Conservation (phyloP, 2,888 invertebrate species). For the Mylabris sibirica region DNA sequence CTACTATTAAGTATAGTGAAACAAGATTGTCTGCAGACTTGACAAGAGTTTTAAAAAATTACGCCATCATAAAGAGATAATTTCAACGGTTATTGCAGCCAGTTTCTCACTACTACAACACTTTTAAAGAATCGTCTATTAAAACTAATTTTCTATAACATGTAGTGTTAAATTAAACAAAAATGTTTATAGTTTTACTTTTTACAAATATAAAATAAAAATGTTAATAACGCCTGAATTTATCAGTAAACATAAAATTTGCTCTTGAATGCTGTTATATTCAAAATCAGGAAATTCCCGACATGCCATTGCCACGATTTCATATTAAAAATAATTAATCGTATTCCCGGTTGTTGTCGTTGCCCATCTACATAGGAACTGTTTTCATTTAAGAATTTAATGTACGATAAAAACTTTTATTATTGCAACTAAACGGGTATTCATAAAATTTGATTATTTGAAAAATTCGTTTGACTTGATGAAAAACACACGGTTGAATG, state of each 20-base stretch:
- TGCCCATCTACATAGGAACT: not conserved
- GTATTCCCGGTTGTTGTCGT: not conserved
- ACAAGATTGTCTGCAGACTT: not conserved
- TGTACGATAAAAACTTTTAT: constrained; percentile 8
- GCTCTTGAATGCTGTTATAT: not conserved
- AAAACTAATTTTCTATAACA: not conserved
- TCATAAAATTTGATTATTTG: constrained; percentile 5
- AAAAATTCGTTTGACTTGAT: not conserved
- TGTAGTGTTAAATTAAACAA: not conserved
- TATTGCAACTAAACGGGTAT: not conserved
- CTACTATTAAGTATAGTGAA: not conserved
- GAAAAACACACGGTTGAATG: not conserved
- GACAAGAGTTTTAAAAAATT: not conserved
- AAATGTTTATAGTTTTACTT: not conserved
- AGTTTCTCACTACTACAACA: not conserved
- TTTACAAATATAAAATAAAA: not conserved
- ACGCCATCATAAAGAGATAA: not conserved
- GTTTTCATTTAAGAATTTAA: not conserved
- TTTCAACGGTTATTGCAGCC: not conserved
- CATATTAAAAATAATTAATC: constrained; percentile 10
- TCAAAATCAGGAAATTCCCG: not conserved
- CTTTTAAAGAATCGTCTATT: not conserved
- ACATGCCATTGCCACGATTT: constrained; percentile 5
- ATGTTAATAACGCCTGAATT: not conserved
- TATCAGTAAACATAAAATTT: not conserved